Base-by-base conservation (phyloP, 2,797 vertebrate species). In the Sparus aurata region DNA sequence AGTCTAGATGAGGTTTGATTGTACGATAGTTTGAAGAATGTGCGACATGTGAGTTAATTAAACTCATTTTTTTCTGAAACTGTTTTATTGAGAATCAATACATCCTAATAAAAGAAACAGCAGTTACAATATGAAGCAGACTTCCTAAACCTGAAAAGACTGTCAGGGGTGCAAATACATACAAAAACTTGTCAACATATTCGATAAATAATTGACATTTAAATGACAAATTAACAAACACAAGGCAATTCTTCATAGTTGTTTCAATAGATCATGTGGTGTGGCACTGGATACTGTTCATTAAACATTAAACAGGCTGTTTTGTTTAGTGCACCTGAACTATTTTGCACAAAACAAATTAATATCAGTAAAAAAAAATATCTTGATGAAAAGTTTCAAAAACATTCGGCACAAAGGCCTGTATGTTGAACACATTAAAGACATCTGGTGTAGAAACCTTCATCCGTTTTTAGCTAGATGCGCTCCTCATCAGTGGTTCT, bases 271-370 rank as follows among this genome's bases (percentile, higher is more conserved):
- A 23, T 69, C 20, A 30, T 58, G 30, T 69, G 0, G 22, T 69
- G 0, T 60, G 43, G 50, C 38, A 65, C 43, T 72, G 46, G 9
- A 69, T 45, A 49, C 22, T 50, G 15, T 63, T 34, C 7, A 43
- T 13, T 38, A 20, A 58, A 38, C 18, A 34, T 34, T 20, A 34
- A 34, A 34, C 52, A 30, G 23, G 16, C 15, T 10, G 6, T 16
- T 57, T 54, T 27, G n/a, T 50, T 74, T 25, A 58, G 46, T 30
- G n/a, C 38, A 63, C 8, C 1, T 54, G 1, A 45, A 41, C n/a
- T 13, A 25, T 54, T 79, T 73, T 69, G 34, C 13, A 74, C 25
- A 80, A 69, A 63, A 74, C 25, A 53, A 1, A 70, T 67, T 45
- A 55, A 9, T 65, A 70, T 38, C 5, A 58, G 10, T 65, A 34